These are phyloP conservation scores for Rachycentron canadum DNA, from an alignment of 2,797 vertebrate genomes.

Conservation along the genomic window DNA sequence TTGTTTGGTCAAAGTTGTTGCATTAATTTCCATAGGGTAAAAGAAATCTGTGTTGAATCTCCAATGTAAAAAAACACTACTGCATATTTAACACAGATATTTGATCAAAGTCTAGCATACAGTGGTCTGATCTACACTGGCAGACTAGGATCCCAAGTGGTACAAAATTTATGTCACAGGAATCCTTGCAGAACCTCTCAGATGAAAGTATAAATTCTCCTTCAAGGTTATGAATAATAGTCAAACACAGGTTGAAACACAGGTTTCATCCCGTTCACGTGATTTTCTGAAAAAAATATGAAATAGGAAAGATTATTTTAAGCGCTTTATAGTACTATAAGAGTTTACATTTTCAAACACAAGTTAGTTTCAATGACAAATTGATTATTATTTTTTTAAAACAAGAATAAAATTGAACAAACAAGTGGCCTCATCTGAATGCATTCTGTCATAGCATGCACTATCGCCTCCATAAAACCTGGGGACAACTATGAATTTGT, in stretches of 20 bases:
- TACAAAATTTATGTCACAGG: background rate
- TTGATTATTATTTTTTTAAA: background rate
- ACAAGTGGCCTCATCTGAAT: constrained; percentile 2
- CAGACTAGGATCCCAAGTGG: background rate
- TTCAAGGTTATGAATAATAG: constrained; percentile 9
- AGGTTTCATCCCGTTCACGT: background rate
- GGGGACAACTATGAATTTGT: constrained; percentile 4
- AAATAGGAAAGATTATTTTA: background rate
- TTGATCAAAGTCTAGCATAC: background rate
- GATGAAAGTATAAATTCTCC: background rate
- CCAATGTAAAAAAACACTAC: background rate
- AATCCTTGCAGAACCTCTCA: background rate
- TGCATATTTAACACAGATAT: background rate
- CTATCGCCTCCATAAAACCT: background rate
- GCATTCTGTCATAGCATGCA: background rate
- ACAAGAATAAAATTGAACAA: background rate
- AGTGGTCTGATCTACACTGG: background rate
- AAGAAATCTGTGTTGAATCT: background rate
- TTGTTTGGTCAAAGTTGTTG: background rate
- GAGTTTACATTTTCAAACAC: constrained; percentile 7
- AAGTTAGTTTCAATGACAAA: constrained; percentile 14
- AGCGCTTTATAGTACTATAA: constrained; percentile 9
- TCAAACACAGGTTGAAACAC: background rate
- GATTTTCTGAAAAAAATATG: constrained; percentile 19
- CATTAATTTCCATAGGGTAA: background rate